These are phyloP conservation scores for Saccostrea cuccullata DNA, from an alignment of 1,140 invertebrate genomes.

Conservation along the genomic window DNA sequence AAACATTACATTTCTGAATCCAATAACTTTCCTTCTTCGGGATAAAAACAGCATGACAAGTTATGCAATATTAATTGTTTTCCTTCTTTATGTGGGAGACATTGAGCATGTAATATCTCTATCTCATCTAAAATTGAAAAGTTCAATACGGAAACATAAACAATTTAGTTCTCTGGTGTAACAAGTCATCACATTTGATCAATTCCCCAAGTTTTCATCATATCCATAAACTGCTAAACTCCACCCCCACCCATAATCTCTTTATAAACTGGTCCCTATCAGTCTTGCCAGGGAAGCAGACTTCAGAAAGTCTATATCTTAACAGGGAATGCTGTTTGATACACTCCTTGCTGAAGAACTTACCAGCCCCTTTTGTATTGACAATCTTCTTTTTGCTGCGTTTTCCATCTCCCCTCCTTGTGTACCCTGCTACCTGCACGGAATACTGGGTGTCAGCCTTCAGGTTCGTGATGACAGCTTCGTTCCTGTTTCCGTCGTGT, in stretches of 20 bases:
- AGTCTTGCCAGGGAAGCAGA: not conserved
- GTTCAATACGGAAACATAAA: not conserved
- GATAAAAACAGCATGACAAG: not conserved
- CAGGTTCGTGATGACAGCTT: slow-evolving; percentile 91
- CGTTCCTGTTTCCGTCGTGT: slow-evolving; percentile 83
- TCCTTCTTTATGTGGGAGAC: not conserved
- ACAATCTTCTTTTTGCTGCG: slow-evolving; percentile 88
- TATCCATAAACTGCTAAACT: not conserved
- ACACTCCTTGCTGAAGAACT: slow-evolving; percentile 10
- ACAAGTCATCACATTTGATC: not conserved
- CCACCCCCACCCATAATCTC: too few species aligned
- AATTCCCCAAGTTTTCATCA: not conserved
- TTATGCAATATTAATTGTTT: not conserved
- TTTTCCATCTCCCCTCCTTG: slow-evolving; percentile 95
- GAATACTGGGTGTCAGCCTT: slow-evolving; percentile 95
- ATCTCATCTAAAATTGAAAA: not conserved
- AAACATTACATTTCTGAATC: not conserved
- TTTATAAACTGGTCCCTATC: too few species aligned
- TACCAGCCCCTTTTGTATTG: slow-evolving; percentile 91
- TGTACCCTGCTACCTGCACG: slow-evolving; percentile 91
- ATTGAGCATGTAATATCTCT: not conserved
- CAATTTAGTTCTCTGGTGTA: not conserved
- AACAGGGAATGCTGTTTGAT: not conserved
- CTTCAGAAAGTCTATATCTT: not conserved
- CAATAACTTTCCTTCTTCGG: not conserved